Conservation (phyloP, 2,797 vertebrate genomes). For the Diglossa cyanea region DNA sequence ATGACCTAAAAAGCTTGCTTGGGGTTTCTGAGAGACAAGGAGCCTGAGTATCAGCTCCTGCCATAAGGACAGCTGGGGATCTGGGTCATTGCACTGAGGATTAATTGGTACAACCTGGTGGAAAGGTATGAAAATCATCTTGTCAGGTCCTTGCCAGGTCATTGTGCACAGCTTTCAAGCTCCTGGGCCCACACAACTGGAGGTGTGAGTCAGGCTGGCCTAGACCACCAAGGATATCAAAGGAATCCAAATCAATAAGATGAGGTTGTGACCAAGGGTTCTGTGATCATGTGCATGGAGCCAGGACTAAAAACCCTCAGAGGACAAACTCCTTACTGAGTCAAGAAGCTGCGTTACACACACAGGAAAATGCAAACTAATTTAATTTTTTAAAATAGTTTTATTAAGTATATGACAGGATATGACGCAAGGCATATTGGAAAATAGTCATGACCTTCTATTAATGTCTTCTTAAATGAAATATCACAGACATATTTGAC, state of each 20-base stretch:
- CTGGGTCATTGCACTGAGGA: neutral
- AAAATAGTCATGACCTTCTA: neutral
- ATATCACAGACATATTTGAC: neutral
- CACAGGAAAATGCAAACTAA: neutral
- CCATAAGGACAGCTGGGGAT: neutral
- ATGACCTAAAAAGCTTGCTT: neutral
- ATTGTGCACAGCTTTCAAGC: neutral
- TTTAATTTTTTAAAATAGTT: neutral
- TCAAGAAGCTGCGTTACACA: neutral
- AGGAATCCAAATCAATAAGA: neutral
- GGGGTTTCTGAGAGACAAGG: neutral
- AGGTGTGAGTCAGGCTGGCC: neutral
- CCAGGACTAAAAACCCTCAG: neutral
- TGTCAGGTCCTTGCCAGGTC: neutral
- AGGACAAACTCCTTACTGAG: neutral
- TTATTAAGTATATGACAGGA: neutral
- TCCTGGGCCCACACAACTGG: neutral
- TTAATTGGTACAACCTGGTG: neutral
- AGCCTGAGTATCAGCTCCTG: neutral
- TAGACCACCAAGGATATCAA: neutral
- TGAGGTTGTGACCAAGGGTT: accelerated
- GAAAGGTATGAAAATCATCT: neutral
- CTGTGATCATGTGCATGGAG: accelerated
- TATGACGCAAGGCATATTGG: neutral
- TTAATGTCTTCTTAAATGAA: neutral